These are phyloP conservation scores for Antigone vipio DNA, from an alignment of 2,113 vertebrate genomes.

Conservation along the genomic window DNA sequence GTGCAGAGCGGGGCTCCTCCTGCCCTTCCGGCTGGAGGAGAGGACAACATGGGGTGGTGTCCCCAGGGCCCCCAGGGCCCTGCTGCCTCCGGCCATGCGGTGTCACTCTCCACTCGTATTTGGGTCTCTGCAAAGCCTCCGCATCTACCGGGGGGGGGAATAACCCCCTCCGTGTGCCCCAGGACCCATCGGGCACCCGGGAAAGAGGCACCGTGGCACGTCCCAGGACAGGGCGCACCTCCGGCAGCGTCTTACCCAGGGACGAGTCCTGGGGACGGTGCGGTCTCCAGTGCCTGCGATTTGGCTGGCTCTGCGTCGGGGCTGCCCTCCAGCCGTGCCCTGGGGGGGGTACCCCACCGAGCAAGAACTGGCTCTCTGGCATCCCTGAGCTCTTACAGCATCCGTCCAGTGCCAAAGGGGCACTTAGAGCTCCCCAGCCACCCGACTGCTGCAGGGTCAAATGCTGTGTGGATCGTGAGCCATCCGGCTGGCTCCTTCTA, in stretches of 20 bases:
- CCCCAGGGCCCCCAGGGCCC: not conserved
- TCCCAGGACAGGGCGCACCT: not conserved
- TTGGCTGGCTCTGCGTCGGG: not conserved
- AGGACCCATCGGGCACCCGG: not conserved
- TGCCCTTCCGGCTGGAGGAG: not conserved
- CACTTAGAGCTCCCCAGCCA: not conserved
- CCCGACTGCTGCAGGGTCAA: fast-evolving
- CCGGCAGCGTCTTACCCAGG: fast-evolving
- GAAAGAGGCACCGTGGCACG: fast-evolving
- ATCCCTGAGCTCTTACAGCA: not conserved
- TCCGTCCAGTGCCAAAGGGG: not conserved
- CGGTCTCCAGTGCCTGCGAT: not conserved
- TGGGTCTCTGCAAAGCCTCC: not conserved
- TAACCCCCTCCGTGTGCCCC: not conserved
- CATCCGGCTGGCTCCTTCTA: not conserved
- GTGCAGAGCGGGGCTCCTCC: not conserved
- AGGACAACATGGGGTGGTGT: not conserved
- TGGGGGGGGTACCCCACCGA: not conserved
- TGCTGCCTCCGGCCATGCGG: not conserved
- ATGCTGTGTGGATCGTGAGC: fast-evolving
- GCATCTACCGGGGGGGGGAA: not conserved
- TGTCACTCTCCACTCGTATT: not conserved
- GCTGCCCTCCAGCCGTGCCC: not conserved
- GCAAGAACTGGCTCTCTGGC: not conserved
- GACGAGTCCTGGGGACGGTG: fast-evolving